Base-by-base conservation (phyloP, 2,888 invertebrate genomes). In the Pharmacophagus antenor region DNA sequence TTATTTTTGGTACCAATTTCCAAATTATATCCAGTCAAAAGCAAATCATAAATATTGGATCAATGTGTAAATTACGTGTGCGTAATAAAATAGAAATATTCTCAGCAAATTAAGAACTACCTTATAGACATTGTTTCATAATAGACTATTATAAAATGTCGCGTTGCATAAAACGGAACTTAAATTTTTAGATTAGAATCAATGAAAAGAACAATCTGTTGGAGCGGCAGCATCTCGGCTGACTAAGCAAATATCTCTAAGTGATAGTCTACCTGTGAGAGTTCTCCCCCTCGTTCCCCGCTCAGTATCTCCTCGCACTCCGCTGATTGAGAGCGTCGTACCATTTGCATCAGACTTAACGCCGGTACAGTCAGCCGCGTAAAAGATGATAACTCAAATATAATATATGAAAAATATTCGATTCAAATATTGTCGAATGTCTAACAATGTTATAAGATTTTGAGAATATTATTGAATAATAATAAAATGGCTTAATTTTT, bases 291-390 rank as follows among this genome's bases (percentile, higher is more conserved):
- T n/a, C n/a, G n/a, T n/a, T n/a, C n/a, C 46, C 27, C 52, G 44
- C 46, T 51, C 62, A 56, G 58, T 44, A 62, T 50, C 54, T 46
- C 63, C 57, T 61, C 70, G 77, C 86, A 85, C 85, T 87, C 69
- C 70, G 72, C 78, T 85, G 88, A 87, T 87, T 87, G 84, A 82
- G 66, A 70, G 64, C 71, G 61, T 69, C 71, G 76, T 71, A 74
- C 80, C 80, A 84, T 82, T 83, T 80, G 75, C 83, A 81, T 83
- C 76, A 71, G 72, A 62, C 64, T 64, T 76, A 79, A 80, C 74
- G 76, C 65, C 62, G 48, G 79, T 80, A 82, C 78, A 76, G 54
- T 76, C 69, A 47, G 23, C 6, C 51, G 7, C 48, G 62, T 21
- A 62, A 21, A 31, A 21, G 17, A 25, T 25, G 42, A 5, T 8